A percentile compares a stretch with the other conserved stretches of the same genome.
Conservation (phyloP, 2,113 vertebrate species). For the Sylvicapra grimmia region DNA sequence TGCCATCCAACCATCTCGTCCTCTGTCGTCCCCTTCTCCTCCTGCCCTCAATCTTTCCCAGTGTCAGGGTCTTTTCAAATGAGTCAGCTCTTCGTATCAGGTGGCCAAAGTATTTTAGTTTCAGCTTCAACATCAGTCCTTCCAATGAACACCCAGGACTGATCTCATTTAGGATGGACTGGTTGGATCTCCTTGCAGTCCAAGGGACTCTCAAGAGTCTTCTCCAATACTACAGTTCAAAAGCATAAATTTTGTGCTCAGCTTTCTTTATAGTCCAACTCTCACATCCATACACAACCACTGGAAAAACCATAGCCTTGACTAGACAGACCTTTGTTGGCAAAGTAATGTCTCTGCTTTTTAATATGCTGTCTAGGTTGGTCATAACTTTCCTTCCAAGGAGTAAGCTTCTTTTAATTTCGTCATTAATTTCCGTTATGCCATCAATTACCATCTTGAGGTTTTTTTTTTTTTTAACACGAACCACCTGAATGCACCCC, state of each 20-base stretch:
- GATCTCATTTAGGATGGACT: not conserved
- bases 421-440: not conserved
- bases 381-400: not conserved
- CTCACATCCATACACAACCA: not conserved
- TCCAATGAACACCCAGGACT: not conserved
- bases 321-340: not conserved
- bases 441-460: not conserved
- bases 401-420: not conserved
- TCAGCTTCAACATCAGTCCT: not conserved
- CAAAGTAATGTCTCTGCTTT: not conserved
- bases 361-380: not conserved
- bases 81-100: not conserved
- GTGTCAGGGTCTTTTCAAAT: not conserved
- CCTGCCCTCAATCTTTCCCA: not conserved
- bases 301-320: not conserved
- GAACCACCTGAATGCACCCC: rapidly evolving
- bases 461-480: not conserved
- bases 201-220: not conserved
- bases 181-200: not conserved
- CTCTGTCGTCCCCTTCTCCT: not conserved
- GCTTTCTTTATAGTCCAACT: not conserved
- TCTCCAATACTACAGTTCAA: not conserved
- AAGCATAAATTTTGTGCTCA: not conserved
- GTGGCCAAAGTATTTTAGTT: not conserved
- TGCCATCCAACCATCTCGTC: too few relatives aligned